Evolutionary conservation across 2,888 invertebrate genomes (phyloP), one percentile per base, ranked within the genome.

Genomic region (Clanis bilineata): DNA sequence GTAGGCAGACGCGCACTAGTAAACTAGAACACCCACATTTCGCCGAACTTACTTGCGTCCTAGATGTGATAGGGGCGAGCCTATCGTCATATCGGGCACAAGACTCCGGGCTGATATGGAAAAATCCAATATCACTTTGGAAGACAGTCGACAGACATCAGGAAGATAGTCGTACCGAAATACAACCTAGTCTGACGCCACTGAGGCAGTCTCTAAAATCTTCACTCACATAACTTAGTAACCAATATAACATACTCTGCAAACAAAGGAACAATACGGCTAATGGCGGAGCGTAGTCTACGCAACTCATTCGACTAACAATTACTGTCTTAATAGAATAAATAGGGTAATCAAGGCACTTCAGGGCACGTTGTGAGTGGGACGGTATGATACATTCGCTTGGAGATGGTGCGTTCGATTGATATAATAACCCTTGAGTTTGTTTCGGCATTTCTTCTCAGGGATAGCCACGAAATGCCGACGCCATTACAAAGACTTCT

Each of bases 341-440:
- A 91, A 90, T 89, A 84, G 90, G 83, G 88, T 90, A 90, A 91
- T 92, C 90, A 91, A 84, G 76, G 82, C 86, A 88, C 89, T 91
- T 88, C 89, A 85, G 63, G 58, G 28, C 51, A 32, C 56, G 32
- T 63, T 56, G 58, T 59, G 60, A 62, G 57, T 59, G 64, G 64
- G 64, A 62, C 62, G 62, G 56, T 65, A 64, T 22, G 56, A 56
- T 54, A 23, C 51, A 63, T 66, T 32, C 62, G 56, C 47, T 44
- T 44, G 36, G 56, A 41, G 23, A 62, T 23, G 23, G 66, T 62
- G 68, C 63, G 43, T 2, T 4, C 0, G 18, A n/a, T 23, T 10
- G n/a, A 9, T 2, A 15, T 36, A 12, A 3, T 25, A 25, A n/a
- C 4, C 1, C 41, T 7, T 15, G 18, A 41, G 18, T 41, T 41